Conservation (phyloP, 2,888 invertebrate species). For the Oligia fasciuncula region DNA sequence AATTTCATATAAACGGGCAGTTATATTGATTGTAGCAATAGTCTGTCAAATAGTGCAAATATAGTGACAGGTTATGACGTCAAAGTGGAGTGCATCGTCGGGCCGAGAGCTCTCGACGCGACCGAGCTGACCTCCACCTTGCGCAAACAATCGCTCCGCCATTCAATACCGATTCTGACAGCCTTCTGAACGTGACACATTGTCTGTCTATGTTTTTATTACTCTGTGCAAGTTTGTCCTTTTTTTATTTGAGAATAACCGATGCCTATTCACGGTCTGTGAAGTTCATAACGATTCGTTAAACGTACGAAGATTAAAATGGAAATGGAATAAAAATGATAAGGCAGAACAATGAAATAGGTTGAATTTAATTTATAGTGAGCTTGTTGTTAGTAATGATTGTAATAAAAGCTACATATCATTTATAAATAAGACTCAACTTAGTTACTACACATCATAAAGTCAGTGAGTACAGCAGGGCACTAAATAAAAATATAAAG, state of each 20-base stretch:
- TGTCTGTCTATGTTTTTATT: constrained; percentile 56
- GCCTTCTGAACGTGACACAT: constrained; percentile 60
- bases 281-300: constrained; percentile 43
- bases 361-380: background rate
- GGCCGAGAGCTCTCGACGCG: constrained; percentile 43
- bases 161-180: constrained; percentile 55
- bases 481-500: constrained; percentile 35
- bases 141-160: constrained; percentile 52
- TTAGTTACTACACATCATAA: background rate
- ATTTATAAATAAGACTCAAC: background rate
- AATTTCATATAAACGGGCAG: constrained; percentile 15
- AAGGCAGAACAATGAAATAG: constrained; percentile 5
- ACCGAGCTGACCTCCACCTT: constrained; percentile 56
- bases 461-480: constrained; percentile 6
- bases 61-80: constrained; percentile 54
- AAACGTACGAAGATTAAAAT: constrained; percentile 24
- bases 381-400: constrained; percentile 6
- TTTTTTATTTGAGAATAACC: constrained; percentile 42
- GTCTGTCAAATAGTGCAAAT: constrained; percentile 54
- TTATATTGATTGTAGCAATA: constrained; percentile 44
- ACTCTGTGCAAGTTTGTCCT: constrained; percentile 32
- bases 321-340: constrained; percentile 17
- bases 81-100: constrained; percentile 50
- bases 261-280: constrained; percentile 28
- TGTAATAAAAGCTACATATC: background rate